Base-by-base conservation (phyloP, 1,140 invertebrate species). In the Holcopasites calliopsidis region DNA sequence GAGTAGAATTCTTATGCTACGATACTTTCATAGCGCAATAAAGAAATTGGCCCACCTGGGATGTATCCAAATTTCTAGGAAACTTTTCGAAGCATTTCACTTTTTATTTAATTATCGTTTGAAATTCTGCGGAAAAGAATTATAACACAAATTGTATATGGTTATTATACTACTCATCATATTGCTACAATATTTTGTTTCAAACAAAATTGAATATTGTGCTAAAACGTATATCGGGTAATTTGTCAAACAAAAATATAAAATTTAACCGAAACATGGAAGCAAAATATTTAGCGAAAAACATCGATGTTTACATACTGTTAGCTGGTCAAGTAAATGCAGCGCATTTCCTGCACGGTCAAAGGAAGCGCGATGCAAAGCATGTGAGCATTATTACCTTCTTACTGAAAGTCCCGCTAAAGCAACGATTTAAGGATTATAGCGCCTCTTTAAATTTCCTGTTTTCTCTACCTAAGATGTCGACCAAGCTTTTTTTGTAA, bases 361-460 rank as follows among this genome's bases (percentile, higher is more conserved):
- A 44, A 2, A 18, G 35, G 8, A 26, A 40, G 26, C 57, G 21
- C 1, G 10, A 23, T 16, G 13, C 0, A 21, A 21, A 13, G 4
- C 23, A 26, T 21, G 58, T 6, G 38, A 62, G n/a, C 60, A n/a
- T 62, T 62, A 44, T 44, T 42, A 42, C 44, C 40, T 42, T 62
- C 57, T 62, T n/a, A 28, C 60, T 5, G 40, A 28, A 62, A 31
- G 23, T 44, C 60, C 60, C 23, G 60, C 40, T 42, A 44, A 62
- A 62, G 60, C 60, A 11, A 26, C 38, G 60, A 62, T 62, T 62
- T 62, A 6, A 1, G 23, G 60, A 62, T 62, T 62, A 62, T n/a
- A 62, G 23, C 23, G 26, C 60, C 44, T 40, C 28, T 31, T 62
- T 44, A 62, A 62, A 26, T 44, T 44, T 44, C 16, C 23, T 44